These are phyloP conservation scores for Helleia helle DNA, from an alignment of 2,888 invertebrate species.

Conservation along the genomic window DNA sequence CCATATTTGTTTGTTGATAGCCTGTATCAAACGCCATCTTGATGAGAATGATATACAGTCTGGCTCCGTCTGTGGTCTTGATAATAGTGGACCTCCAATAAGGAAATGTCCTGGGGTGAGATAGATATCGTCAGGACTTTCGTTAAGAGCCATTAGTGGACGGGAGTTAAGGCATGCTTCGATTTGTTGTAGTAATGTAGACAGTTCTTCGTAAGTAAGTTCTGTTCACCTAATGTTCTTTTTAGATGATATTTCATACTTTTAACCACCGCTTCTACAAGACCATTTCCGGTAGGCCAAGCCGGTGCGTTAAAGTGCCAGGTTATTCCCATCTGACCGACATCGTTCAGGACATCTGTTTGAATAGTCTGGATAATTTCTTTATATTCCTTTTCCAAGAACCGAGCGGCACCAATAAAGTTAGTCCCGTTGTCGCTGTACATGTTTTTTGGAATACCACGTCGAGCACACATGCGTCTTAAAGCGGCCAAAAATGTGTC, in stretches of 20 bases:
- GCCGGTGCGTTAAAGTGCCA: background rate
- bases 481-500: background rate
- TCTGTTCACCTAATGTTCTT: background rate
- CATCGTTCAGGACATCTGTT: background rate
- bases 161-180: background rate
- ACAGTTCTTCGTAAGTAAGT: background rate
- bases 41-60: too few species aligned
- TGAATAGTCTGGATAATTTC: background rate
- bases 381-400: background rate
- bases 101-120: too few species aligned
- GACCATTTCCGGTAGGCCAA: background rate
- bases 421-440: background rate
- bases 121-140: too few species aligned
- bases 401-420: background rate
- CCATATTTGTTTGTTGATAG: too few species aligned
- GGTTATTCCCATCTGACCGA: too few species aligned
- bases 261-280: background rate
- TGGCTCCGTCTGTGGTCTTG: too few species aligned
- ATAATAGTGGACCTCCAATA: too few species aligned
- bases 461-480: background rate
- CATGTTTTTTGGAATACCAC: background rate
- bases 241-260: background rate
- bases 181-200: background rate
- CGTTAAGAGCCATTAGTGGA: too few species aligned
- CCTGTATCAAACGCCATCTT: too few species aligned